These are phyloP conservation scores for Ophion ventricosus DNA, from an alignment of 2,888 invertebrate genomes.

Conservation along the genomic window DNA sequence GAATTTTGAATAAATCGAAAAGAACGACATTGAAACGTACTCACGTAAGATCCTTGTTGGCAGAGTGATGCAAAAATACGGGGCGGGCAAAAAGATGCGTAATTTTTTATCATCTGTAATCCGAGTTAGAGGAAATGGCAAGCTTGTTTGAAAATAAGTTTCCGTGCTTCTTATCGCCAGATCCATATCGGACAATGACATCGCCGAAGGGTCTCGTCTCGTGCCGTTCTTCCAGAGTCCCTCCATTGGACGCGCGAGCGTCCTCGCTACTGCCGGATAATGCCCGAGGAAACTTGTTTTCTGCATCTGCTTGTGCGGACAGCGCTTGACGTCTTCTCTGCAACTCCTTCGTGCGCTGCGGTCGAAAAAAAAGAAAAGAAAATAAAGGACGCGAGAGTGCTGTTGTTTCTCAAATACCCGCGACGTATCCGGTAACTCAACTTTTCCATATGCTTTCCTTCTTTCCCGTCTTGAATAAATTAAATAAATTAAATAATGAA, in stretches of 20 bases:
- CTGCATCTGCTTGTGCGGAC: no score
- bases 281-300: not conserved
- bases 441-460: no score
- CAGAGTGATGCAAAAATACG: no score
- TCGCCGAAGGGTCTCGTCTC: not conserved
- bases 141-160: constrained; percentile 53
- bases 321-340: constrained; percentile 1
- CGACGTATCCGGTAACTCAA: no score
- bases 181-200: constrained; percentile 22
- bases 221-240: not conserved
- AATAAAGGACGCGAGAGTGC: not conserved
- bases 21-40: no score
- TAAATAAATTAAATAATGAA: no score
- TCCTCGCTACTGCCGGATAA: not conserved
- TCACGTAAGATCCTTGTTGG: no score
- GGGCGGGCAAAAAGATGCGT: constrained; percentile 21
- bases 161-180: constrained; percentile 46
- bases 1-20: no score
- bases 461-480: no score
- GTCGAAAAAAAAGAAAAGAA: not conserved
- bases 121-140: constrained; percentile 59
- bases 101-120: constrained; percentile 13
- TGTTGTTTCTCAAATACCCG: no score
- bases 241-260: not conserved
- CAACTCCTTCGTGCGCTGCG: not conserved